Percentiles rank a stretch among this genome's conserved stretches.
phyloP scores from a whole-genome alignment of 2,888 invertebrate genomes.

The Drosophila meridiana region DNA sequence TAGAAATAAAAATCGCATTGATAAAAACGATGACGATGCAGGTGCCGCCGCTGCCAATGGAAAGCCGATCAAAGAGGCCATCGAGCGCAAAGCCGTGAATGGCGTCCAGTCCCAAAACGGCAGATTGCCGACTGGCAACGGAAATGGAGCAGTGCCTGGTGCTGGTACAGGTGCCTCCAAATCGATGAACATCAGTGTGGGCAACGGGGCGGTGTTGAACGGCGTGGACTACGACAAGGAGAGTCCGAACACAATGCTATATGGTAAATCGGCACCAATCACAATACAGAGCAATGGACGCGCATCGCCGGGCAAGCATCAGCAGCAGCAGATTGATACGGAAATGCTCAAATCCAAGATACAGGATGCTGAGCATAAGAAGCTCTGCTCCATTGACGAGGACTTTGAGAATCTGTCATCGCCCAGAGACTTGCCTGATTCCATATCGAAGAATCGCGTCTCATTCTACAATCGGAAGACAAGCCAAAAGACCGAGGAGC shows the following conservation, averaged over 20 bases:
- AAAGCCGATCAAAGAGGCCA: slow-evolving; percentile 50
- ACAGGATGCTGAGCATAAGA: slow-evolving; percentile 82
- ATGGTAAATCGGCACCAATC: slow-evolving; percentile 89
- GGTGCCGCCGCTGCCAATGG: slow-evolving; percentile 53
- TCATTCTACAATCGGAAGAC: slow-evolving; percentile 76
- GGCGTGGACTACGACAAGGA: slow-evolving; percentile 61
- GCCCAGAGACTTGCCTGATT: slow-evolving; percentile 83
- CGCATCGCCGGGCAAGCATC: slow-evolving; percentile 78
- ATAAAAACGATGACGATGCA: slow-evolving; percentile 72
- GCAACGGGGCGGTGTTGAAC: background rate
- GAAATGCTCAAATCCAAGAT: slow-evolving; percentile 86
- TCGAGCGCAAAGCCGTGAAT: slow-evolving; percentile 50
- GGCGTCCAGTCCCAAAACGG: slow-evolving; percentile 51
- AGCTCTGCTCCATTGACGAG: slow-evolving; percentile 81
- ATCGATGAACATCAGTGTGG: slow-evolving; percentile 76
- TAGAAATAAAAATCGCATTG: slow-evolving; percentile 87
- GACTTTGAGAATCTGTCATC: slow-evolving; percentile 83
- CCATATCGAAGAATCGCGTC: slow-evolving; percentile 73
- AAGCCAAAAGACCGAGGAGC: slow-evolving; percentile 76
- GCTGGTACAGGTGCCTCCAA: slow-evolving; percentile 31
- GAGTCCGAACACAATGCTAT: slow-evolving; percentile 74
- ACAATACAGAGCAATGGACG: slow-evolving; percentile 88
- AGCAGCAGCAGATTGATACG: slow-evolving; percentile 89
- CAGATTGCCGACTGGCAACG: slow-evolving; percentile 39
- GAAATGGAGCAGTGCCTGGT: slow-evolving; percentile 27